Percentiles rank a stretch among this genome's conserved stretches.
These are phyloP conservation scores for Salvelinus alpinus DNA, from an alignment of 2,113 vertebrate species.

Conservation along the genomic window DNA sequence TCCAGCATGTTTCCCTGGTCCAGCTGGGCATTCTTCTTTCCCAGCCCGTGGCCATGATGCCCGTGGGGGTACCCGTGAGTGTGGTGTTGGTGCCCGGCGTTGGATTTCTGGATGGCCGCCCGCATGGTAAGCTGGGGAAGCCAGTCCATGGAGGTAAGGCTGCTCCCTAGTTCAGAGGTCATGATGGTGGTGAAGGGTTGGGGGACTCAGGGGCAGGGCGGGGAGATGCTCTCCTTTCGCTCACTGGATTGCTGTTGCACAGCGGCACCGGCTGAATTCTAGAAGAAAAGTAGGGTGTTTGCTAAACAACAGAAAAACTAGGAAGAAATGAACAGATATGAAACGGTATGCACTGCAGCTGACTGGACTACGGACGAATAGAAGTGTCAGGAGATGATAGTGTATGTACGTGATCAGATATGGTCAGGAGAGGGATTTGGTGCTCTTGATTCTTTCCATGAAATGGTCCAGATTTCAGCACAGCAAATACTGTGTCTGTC, in stretches of 20 bases:
- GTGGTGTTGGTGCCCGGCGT: constrained; percentile 63
- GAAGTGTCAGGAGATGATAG: too few relatives aligned
- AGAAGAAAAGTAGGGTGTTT: constrained; percentile 47
- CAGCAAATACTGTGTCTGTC: too few relatives aligned
- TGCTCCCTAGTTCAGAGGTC: constrained; percentile 93
- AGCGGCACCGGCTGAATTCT: constrained; percentile 69
- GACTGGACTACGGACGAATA: too few relatives aligned
- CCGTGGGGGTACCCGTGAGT: constrained; percentile 45
- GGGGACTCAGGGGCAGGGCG: constrained; percentile 30
- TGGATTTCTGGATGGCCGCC: constrained; percentile 85
- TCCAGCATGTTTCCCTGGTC: constrained; percentile 86
- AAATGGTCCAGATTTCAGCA: too few relatives aligned
- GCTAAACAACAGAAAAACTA: constrained; percentile 22
- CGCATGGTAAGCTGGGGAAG: constrained; percentile 89
- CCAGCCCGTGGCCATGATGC: constrained; percentile 68
- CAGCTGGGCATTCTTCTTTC: constrained; percentile 80
- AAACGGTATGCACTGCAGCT: too few relatives aligned
- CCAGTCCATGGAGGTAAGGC: constrained; percentile 93
- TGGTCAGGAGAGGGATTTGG: too few relatives aligned
- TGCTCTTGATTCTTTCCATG: too few relatives aligned
- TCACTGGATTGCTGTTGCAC: constrained; percentile 65
- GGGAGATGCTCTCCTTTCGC: constrained; percentile 51
- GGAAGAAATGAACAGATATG: too few relatives aligned
- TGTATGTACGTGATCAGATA: too few relatives aligned
- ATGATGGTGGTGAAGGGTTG: constrained; percentile 60